Evolutionary conservation across 2,113 vertebrate genomes (phyloP).

Genomic region (Nothocercus julius): DNA sequence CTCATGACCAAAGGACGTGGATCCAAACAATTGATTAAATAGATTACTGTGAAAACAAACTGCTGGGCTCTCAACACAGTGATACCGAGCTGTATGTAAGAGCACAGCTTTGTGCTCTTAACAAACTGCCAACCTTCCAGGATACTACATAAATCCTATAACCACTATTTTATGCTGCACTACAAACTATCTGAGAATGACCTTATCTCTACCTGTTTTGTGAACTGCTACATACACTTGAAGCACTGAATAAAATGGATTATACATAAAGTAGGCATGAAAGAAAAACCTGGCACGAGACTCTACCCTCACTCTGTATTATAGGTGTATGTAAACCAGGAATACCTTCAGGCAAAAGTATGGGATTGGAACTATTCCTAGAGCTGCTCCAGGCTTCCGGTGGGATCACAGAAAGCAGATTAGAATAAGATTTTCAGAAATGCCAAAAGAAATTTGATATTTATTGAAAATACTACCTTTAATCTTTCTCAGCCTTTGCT

Average conservation of each 20-base stretch:
- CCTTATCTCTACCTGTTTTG: not conserved
- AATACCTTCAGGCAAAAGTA: not conserved
- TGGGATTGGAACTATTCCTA: not conserved
- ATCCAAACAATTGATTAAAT: not conserved
- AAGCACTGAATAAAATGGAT: not conserved
- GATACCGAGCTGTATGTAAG: not conserved
- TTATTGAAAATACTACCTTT: not conserved
- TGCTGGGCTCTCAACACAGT: not conserved
- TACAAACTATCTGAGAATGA: not conserved
- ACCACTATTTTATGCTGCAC: not conserved
- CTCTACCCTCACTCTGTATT: not conserved
- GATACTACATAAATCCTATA: not conserved
- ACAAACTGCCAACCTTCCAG: not conserved
- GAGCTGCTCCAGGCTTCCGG: not conserved
- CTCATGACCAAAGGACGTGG: accelerated
- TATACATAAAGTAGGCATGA: not conserved
- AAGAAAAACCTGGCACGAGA: not conserved
- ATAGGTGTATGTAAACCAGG: not conserved
- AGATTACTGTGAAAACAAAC: not conserved
- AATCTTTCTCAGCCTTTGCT: not conserved
- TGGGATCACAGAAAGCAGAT: not conserved
- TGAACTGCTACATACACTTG: not conserved
- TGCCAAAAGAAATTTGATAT: not conserved
- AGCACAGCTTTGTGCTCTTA: not conserved
- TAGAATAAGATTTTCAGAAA: not conserved